phyloP scores from a whole-genome alignment of 2,113 vertebrate genomes.

The Cebidichthys violaceus region DNA sequence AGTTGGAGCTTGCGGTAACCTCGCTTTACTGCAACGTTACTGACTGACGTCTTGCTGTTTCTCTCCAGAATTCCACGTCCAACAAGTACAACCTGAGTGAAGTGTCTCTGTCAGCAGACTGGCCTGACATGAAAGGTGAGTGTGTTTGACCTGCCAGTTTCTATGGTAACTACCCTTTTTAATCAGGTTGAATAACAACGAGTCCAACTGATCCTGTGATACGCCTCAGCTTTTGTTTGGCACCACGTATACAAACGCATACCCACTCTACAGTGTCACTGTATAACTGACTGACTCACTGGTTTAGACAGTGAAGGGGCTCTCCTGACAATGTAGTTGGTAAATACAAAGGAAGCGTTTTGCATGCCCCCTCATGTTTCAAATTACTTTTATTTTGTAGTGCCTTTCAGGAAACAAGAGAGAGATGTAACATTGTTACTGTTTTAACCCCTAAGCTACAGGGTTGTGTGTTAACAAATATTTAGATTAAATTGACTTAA shows the following conservation, averaged over 20 bases:
- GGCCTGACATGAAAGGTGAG: constrained; percentile 80
- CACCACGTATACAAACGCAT: neutral
- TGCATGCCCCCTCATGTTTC: neutral
- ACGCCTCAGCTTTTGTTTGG: neutral
- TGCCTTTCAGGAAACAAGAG: too few relatives aligned
- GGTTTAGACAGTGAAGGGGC: neutral
- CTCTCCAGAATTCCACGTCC: constrained; percentile 79
- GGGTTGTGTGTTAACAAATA: neutral
- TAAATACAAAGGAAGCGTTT: neutral
- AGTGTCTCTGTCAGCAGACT: constrained; percentile 66
- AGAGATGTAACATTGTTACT: too few relatives aligned
- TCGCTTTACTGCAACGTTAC: neutral
- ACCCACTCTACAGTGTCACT: too few relatives aligned
- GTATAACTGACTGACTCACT: neutral
- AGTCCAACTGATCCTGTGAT: neutral
- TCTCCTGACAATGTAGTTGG: neutral
- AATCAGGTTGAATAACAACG: neutral
- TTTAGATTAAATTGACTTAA: neutral
- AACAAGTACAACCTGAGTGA: constrained; percentile 81
- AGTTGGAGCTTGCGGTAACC: neutral
- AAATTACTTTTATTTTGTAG: neutral
- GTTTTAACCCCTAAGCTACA: neutral
- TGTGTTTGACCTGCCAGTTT: neutral
- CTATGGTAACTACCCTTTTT: neutral
- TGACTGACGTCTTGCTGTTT: constrained; percentile 14